phyloP scores from a whole-genome alignment of 2,797 vertebrate genomes.

The Alauda arvensis region DNA sequence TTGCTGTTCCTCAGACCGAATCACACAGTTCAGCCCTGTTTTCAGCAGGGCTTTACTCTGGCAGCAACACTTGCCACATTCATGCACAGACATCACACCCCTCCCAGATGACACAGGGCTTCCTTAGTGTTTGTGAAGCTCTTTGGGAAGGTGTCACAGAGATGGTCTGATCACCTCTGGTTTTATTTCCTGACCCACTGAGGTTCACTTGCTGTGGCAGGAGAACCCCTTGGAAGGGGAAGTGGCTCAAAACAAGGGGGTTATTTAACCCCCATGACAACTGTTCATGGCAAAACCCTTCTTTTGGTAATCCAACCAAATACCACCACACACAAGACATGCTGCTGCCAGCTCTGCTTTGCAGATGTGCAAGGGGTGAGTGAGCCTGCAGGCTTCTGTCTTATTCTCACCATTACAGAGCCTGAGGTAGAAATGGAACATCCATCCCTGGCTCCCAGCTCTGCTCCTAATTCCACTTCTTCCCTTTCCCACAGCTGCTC shows the following conservation, averaged over 20 bases:
- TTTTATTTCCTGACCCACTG: not conserved
- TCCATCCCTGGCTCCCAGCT: not conserved
- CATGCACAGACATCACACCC: not conserved
- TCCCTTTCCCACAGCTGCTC: not conserved
- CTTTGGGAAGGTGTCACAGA: not conserved
- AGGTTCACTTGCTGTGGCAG: not conserved
- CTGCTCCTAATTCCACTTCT: not conserved
- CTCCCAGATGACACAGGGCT: not conserved
- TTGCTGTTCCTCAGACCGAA: not conserved
- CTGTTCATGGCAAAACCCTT: not conserved
- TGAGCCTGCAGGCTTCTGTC: not conserved
- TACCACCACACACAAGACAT: fast-evolving
- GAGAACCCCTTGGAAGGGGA: not conserved
- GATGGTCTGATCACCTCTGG: not conserved
- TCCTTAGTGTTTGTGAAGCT: fast-evolving
- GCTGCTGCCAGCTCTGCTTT: not conserved
- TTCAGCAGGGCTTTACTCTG: not conserved
- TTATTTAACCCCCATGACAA: not conserved
- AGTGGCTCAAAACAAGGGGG: fast-evolving
- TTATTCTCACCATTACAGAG: not conserved
- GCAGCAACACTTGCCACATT: not conserved
- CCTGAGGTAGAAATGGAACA: not conserved
- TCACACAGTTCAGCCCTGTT: not conserved
- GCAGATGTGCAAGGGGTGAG: not conserved
- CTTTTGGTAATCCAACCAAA: not conserved